Evolutionary conservation across 2,888 invertebrate genomes (phyloP).

Genomic region (Lepidonotus clava): DNA sequence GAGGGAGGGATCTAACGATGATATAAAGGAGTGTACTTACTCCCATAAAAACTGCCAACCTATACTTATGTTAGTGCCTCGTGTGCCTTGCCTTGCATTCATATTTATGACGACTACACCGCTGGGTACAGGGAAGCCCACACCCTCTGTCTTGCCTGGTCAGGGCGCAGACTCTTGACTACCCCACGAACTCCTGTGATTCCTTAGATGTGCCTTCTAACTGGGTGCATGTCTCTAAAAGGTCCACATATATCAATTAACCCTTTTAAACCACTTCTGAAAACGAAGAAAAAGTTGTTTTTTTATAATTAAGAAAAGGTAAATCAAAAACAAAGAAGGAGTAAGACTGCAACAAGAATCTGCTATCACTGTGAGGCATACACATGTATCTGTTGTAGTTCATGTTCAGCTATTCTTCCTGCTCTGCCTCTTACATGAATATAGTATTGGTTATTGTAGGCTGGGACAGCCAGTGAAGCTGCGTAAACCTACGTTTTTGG

Average conservation of each 20-base stretch:
- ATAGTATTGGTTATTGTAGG: too few species aligned
- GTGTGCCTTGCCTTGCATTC: background rate
- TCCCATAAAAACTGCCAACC: background rate
- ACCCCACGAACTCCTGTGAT: slow-evolving; percentile 3
- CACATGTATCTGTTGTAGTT: background rate
- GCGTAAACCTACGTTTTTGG: too few species aligned
- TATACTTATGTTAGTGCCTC: background rate
- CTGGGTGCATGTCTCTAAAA: too few species aligned
- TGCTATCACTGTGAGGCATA: too few species aligned
- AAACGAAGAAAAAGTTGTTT: background rate
- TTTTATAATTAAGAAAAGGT: background rate
- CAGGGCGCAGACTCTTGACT: background rate
- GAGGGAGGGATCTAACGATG: too few species aligned
- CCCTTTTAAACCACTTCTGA: too few species aligned
- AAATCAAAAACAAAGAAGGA: too few species aligned
- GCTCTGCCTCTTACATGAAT: background rate
- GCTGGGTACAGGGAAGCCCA: slow-evolving; percentile 5
- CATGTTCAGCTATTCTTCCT: background rate
- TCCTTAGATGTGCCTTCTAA: too few species aligned
- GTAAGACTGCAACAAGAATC: too few species aligned
- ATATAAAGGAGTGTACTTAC: too few species aligned
- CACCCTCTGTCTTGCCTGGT: slow-evolving; percentile 4
- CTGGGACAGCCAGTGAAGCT: too few species aligned
- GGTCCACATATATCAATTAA: too few species aligned
- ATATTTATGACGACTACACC: background rate